A percentile compares a stretch with the other conserved stretches of the same genome.
phyloP scores from a whole-genome alignment of 2,797 vertebrate genomes.

The Erpetoichthys calabaricus region DNA sequence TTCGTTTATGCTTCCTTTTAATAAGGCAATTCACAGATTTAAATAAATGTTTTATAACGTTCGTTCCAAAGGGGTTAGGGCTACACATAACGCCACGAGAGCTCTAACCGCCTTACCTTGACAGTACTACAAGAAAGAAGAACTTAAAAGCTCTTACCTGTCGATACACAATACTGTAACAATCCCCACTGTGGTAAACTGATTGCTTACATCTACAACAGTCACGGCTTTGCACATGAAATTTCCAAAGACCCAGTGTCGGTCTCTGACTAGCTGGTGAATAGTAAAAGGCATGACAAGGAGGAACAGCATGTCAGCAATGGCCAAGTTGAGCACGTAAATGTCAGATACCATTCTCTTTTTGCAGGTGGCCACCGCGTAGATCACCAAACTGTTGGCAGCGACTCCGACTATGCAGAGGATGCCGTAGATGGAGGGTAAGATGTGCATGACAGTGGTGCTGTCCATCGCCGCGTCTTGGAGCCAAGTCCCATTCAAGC shows the following conservation, averaged over 20 bases:
- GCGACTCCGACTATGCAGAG: slow-evolving; percentile 53
- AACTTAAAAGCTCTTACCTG: slow-evolving; percentile 34
- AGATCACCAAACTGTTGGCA: slow-evolving; percentile 59
- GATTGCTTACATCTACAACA: slow-evolving; percentile 65
- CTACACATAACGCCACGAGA: too few relatives aligned
- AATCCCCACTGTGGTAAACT: slow-evolving; percentile 65
- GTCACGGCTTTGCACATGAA: slow-evolving; percentile 66
- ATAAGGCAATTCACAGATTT: too few relatives aligned
- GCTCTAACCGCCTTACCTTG: background rate
- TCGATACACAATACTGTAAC: slow-evolving; percentile 63
- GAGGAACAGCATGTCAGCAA: slow-evolving; percentile 61
- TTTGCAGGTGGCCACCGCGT: slow-evolving; percentile 55
- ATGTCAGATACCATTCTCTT: slow-evolving; percentile 66
- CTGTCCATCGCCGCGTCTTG: slow-evolving; percentile 35
- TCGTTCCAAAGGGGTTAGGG: too few relatives aligned
- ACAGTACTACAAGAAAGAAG: background rate
- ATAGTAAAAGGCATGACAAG: slow-evolving; percentile 69
- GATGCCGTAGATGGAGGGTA: slow-evolving; percentile 57
- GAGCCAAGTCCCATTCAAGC: slow-evolving; percentile 18
- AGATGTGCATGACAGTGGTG: slow-evolving; percentile 57
- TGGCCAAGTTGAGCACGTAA: slow-evolving; percentile 60
- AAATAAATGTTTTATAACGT: too few relatives aligned
- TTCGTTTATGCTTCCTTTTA: too few relatives aligned
- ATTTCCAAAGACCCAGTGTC: slow-evolving; percentile 64
- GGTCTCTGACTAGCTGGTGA: slow-evolving; percentile 60